A percentile compares a stretch with the other conserved stretches of the same genome.
phyloP scores from a whole-genome alignment of 2,113 vertebrate genomes.

The Eonycteris spelaea region DNA sequence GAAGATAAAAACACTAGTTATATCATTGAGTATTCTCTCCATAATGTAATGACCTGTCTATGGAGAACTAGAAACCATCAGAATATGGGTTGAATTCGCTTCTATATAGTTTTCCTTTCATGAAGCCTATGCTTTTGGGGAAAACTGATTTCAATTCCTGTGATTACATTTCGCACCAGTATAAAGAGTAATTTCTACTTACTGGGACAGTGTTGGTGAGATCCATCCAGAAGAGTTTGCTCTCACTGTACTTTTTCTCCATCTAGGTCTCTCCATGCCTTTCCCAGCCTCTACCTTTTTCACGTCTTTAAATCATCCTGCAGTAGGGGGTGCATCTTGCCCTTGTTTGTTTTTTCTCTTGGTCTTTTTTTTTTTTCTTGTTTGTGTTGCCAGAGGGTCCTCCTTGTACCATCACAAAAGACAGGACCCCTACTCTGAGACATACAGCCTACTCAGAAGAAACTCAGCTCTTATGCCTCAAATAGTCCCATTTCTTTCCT shows the following conservation, averaged over 20 bases:
- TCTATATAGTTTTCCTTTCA: slow-evolving; percentile 5
- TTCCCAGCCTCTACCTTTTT: background rate
- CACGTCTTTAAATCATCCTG: background rate
- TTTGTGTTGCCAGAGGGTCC: background rate
- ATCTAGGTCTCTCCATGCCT: background rate
- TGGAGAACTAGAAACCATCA: background rate
- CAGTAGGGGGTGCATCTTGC: background rate
- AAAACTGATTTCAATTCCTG: background rate
- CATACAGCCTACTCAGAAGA: background rate
- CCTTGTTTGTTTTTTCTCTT: background rate
- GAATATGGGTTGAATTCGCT: slow-evolving; percentile 2
- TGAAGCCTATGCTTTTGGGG: background rate
- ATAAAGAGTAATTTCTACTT: background rate
- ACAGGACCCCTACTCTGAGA: background rate
- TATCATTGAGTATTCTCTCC: background rate
- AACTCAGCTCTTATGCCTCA: background rate
- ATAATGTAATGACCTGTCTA: background rate
- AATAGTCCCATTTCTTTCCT: background rate
- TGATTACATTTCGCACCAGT: background rate
- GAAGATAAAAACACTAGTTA: background rate
- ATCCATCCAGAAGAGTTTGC: background rate
- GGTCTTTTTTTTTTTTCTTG: background rate
- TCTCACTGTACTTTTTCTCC: background rate
- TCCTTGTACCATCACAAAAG: background rate
- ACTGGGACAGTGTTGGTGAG: background rate